phyloP scores from a whole-genome alignment of 2,113 vertebrate genomes.

The Scortum barcoo region DNA sequence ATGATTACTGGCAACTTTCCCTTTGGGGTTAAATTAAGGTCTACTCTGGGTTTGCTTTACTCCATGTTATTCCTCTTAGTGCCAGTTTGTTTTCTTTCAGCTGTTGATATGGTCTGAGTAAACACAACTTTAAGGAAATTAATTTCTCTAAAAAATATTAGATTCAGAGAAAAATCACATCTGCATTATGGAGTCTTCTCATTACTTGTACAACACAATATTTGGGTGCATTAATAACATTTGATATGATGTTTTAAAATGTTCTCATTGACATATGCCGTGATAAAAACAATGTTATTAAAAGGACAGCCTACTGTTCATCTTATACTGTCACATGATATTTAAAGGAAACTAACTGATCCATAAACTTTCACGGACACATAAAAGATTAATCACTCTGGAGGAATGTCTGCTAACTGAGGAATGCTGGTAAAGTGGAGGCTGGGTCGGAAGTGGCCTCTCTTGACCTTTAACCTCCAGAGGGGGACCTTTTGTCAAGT shows the following conservation, averaged over 20 bases:
- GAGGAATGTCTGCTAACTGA: constrained; percentile 49
- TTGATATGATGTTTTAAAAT: background rate
- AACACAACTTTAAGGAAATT: constrained; percentile 6
- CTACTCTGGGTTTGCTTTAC: background rate
- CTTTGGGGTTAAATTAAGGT: constrained; percentile 23
- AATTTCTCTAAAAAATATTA: constrained; percentile 1
- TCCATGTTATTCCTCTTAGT: constrained; percentile 26
- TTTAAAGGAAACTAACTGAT: background rate
- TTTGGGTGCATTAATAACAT: background rate
- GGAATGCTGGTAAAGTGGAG: constrained; percentile 43
- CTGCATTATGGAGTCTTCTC: constrained; percentile 8
- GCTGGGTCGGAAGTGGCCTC: constrained; percentile 42
- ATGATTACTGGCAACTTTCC: constrained; percentile 11
- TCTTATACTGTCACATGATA: background rate
- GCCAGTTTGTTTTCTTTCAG: background rate
- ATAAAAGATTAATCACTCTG: background rate
- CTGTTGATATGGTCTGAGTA: background rate
- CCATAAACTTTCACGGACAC: background rate
- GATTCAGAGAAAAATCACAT: constrained; percentile 11
- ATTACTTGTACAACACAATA: background rate
- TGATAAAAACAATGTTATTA: background rate
- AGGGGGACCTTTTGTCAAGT: constrained; percentile 44
- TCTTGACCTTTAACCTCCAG: constrained; percentile 64
- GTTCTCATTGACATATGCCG: background rate
- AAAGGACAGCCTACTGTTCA: background rate